A percentile compares a stretch with the other conserved stretches of the same genome.
phyloP scores from a whole-genome alignment of 2,797 vertebrate genomes.

The Champsocephalus gunnari region DNA sequence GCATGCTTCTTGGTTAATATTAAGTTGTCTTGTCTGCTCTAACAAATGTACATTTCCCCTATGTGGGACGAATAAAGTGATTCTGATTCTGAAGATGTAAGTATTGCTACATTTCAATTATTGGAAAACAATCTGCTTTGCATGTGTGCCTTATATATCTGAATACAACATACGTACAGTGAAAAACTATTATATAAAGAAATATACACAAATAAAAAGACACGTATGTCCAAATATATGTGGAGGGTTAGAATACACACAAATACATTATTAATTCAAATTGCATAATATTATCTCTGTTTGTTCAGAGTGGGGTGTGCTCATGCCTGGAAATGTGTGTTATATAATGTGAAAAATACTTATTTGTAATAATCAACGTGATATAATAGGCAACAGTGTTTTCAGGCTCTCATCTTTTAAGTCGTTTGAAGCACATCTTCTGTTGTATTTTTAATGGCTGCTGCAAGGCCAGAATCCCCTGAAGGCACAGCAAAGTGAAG shows the following conservation, averaged over 20 bases:
- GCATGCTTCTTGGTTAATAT: too few species aligned
- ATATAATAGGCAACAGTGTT: conserved; percentile 42
- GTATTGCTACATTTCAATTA: not conserved
- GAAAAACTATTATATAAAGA: too few species aligned
- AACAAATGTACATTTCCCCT: too few species aligned
- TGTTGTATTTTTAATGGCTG: conserved; percentile 78
- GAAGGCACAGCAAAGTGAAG: conserved; percentile 65
- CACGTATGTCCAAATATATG: too few species aligned
- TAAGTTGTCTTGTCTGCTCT: too few species aligned
- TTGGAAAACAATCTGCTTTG: not conserved
- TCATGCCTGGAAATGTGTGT: not conserved
- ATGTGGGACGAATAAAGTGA: too few species aligned
- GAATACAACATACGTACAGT: not conserved
- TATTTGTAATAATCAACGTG: conserved; percentile 62
- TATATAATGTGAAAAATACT: conserved; percentile 21
- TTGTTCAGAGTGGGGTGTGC: not conserved
- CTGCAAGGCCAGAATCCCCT: conserved; percentile 61
- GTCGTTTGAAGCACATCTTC: conserved; percentile 71
- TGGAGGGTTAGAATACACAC: too few species aligned
- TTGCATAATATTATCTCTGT: not conserved
- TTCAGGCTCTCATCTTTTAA: conserved; percentile 56
- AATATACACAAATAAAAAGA: too few species aligned
- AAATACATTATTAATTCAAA: not conserved
- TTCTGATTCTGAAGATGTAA: too few species aligned
- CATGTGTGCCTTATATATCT: not conserved